Conservation (phyloP, 2,797 vertebrate species). For the Basileuterus tristriatus region DNA sequence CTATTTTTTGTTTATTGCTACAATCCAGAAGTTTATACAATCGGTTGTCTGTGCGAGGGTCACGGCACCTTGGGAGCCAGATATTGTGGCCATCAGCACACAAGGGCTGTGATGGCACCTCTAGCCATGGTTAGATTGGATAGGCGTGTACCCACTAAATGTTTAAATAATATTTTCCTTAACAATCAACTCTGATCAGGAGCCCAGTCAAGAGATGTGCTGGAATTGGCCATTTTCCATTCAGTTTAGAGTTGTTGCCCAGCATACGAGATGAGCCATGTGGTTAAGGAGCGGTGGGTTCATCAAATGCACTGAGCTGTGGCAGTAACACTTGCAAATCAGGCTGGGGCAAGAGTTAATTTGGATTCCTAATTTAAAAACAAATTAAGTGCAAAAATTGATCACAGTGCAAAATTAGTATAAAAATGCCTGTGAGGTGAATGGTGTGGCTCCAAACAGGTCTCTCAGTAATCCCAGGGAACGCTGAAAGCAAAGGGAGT, state of each 20-base stretch:
- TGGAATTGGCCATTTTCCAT: background rate
- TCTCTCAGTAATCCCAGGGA: constrained; percentile 60
- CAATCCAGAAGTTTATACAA: background rate
- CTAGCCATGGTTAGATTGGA: background rate
- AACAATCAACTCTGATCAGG: background rate
- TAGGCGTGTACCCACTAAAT: background rate
- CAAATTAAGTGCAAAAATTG: constrained; percentile 39
- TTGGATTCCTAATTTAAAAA: constrained; percentile 37
- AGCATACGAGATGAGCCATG: background rate
- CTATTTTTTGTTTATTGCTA: background rate
- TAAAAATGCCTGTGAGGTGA: constrained; percentile 35
- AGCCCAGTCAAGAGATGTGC: background rate
- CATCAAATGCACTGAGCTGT: background rate
- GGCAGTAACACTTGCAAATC: constrained; percentile 16
- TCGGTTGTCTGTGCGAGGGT: background rate
- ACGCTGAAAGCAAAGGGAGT: constrained; percentile 64
- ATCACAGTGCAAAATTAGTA: background rate
- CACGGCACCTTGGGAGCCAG: background rate
- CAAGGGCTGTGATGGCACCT: background rate
- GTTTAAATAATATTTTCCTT: background rate
- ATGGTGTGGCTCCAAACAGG: constrained; percentile 52
- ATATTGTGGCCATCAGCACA: background rate
- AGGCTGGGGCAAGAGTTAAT: constrained; percentile 21
- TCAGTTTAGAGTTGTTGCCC: background rate
- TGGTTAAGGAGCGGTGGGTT: background rate